phyloP scores from a whole-genome alignment of 2,797 vertebrate genomes.

The Rhinoraja longicauda region DNA sequence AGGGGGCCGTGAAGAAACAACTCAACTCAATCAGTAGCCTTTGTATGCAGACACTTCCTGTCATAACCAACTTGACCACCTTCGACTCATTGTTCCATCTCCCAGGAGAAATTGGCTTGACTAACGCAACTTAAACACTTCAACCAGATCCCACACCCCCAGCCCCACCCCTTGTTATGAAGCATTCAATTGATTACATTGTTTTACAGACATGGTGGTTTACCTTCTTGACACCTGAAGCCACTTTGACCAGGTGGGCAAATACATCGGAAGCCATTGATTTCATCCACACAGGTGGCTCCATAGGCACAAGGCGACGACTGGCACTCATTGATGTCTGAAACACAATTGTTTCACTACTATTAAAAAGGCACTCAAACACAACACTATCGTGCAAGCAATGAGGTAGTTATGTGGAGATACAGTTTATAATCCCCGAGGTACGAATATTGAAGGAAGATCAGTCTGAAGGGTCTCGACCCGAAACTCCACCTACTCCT shows the following conservation, averaged over 20 bases:
- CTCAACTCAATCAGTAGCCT: neutral
- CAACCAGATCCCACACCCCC: neutral
- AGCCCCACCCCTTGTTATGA: neutral
- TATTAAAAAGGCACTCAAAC: slow-evolving; percentile 33
- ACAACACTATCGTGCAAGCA: neutral
- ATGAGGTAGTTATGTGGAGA: neutral
- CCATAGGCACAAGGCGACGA: slow-evolving; percentile 85
- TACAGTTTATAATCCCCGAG: too few species aligned
- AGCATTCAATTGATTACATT: too few species aligned
- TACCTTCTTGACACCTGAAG: slow-evolving; percentile 86
- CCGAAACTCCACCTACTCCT: too few species aligned
- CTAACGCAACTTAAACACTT: neutral
- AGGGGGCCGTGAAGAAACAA: too few species aligned
- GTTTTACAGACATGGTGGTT: neutral
- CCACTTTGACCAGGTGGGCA: slow-evolving; percentile 78
- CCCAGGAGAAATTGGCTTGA: too few species aligned
- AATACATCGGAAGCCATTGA: slow-evolving; percentile 84
- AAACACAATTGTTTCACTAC: neutral
- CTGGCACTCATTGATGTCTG: slow-evolving; percentile 96
- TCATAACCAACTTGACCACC: neutral
- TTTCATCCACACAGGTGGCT: slow-evolving; percentile 88
- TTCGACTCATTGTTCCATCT: too few species aligned
- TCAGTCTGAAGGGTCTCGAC: too few species aligned
- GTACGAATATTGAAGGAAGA: too few species aligned
- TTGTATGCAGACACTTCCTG: neutral